These are phyloP conservation scores for Tetheella fluctuosa DNA, from an alignment of 2,888 invertebrate species.

Conservation along the genomic window DNA sequence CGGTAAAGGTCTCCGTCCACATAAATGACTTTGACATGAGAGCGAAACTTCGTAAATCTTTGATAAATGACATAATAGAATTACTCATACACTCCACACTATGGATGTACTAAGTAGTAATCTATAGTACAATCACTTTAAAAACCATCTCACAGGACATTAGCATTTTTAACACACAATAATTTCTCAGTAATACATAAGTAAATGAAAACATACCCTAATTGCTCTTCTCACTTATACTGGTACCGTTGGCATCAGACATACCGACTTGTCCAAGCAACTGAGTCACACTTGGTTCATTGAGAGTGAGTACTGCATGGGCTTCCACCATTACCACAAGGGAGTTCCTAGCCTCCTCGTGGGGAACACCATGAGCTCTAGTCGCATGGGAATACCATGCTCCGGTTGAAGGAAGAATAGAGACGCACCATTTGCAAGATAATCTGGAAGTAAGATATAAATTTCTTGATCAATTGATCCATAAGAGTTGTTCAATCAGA, in stretches of 20 bases:
- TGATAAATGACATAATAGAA: too few species aligned
- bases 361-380: conserved; percentile 81
- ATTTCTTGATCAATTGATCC: too few species aligned
- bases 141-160: too few species aligned
- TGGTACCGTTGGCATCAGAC: conserved; percentile 40
- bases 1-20: too few species aligned
- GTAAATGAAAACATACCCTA: conserved; percentile 31
- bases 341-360: conserved; percentile 84
- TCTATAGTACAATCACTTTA: too few species aligned
- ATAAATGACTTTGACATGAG: too few species aligned
- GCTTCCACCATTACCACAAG: conserved; percentile 86
- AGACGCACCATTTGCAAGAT: conserved; percentile 83
- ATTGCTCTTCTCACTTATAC: conserved; percentile 44
- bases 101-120: too few species aligned
- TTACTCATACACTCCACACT: too few species aligned
- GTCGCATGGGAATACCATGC: conserved; percentile 86
- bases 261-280: conserved; percentile 72
- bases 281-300: conserved; percentile 75
- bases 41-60: too few species aligned
- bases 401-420: conserved; percentile 80
- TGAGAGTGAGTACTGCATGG: conserved; percentile 82
- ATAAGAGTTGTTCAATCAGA: too few species aligned
- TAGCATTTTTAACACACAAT: not conserved
- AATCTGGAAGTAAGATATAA: conserved; percentile 56
- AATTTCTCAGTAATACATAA: not conserved